Percentiles rank a stretch among this genome's conserved stretches.
These are phyloP conservation scores for Spheniscus humboldti DNA, from an alignment of 2,797 vertebrate genomes.

Conservation along the genomic window DNA sequence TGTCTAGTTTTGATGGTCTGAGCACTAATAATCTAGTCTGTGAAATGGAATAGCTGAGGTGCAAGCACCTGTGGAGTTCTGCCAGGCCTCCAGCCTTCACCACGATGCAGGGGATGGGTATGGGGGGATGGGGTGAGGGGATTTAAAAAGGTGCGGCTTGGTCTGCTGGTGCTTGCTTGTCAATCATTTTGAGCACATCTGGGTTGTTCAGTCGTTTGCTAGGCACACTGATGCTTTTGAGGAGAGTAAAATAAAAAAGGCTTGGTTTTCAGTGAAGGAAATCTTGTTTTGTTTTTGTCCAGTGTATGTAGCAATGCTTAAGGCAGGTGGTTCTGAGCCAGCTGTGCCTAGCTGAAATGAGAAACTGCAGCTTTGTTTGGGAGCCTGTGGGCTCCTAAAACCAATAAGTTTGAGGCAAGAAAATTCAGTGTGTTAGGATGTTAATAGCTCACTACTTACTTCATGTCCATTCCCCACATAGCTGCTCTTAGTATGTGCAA, in stretches of 20 bases:
- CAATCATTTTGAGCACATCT: neutral
- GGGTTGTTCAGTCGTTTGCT: neutral
- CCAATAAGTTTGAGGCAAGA: neutral
- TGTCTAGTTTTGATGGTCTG: neutral
- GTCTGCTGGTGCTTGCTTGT: neutral
- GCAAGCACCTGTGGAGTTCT: neutral
- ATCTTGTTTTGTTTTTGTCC: neutral
- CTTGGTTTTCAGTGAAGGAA: neutral
- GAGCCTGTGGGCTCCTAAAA: neutral
- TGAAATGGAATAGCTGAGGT: neutral
- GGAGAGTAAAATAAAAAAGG: neutral
- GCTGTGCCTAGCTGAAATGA: neutral
- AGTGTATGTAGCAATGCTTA: neutral
- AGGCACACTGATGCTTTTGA: neutral
- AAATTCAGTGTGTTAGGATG: neutral
- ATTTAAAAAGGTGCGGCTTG: neutral
- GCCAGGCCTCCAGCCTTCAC: neutral
- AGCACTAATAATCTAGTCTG: neutral
- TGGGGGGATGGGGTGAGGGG: no score
- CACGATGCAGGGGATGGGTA: accelerated
- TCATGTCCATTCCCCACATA: neutral
- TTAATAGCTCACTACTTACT: neutral
- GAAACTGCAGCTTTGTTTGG: neutral
- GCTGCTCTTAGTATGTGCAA: neutral
- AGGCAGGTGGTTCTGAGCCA: neutral